Evolutionary conservation across 2,113 vertebrate genomes (phyloP).

Genomic region (Eublepharis macularius): DNA sequence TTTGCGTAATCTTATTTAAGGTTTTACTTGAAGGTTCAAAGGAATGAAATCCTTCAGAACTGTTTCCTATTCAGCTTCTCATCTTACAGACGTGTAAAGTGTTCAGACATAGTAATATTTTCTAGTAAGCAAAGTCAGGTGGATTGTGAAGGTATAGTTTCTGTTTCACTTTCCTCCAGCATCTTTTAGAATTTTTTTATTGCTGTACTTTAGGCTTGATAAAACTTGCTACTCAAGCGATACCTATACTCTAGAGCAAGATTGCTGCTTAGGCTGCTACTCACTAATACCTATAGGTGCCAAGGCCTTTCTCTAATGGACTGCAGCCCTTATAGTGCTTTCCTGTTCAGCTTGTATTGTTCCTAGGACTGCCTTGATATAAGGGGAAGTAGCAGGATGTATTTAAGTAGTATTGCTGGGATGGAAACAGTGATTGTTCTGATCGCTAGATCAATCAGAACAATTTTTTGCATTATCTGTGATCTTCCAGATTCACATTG

Average conservation of each 20-base stretch:
- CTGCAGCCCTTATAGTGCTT: neutral
- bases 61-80: constrained; percentile 56
- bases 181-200: neutral
- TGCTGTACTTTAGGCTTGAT: neutral
- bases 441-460: neutral
- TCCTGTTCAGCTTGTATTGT: neutral
- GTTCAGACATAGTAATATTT: constrained; percentile 32
- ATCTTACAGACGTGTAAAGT: constrained; percentile 57
- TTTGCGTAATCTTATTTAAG: constrained; percentile 71
- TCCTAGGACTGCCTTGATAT: constrained; percentile 43
- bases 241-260: neutral
- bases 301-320: neutral
- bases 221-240: neutral
- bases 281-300: constrained; percentile 9
- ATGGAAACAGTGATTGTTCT: neutral
- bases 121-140: constrained; percentile 33
- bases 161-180: neutral
- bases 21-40: constrained; percentile 65
- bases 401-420: constrained; percentile 12
- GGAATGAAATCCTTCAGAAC: constrained; percentile 65
- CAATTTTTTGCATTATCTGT: neutral
- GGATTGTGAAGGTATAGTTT: constrained; percentile 30
- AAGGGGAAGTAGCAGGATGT: constrained; percentile 13
- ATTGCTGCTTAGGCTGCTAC: neutral
- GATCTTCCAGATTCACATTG: neutral